A percentile compares a stretch with the other conserved stretches of the same genome.
Conservation (phyloP, 1,140 invertebrate species). For the Drosophila asahinai region DNA sequence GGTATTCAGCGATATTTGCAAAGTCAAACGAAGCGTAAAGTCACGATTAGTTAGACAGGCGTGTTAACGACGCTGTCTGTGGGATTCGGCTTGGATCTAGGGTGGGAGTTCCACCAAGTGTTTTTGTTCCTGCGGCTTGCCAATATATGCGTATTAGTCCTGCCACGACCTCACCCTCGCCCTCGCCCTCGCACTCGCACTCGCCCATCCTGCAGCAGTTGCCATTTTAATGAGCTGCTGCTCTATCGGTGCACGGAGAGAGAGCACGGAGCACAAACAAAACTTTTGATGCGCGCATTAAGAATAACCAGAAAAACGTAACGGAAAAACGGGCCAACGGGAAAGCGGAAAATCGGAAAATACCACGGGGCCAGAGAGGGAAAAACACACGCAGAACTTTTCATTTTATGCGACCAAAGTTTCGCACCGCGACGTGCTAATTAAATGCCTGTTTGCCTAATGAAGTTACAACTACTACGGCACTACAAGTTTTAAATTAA, state of each 20-base stretch:
- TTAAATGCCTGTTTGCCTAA: constrained; percentile 83
- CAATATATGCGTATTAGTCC: constrained; percentile 57
- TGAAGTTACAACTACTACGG: constrained; percentile 64
- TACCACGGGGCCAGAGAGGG: constrained; percentile 2
- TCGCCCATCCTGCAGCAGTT: constrained; percentile 46
- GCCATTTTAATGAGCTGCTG: constrained; percentile 76
- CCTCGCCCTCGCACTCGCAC: too few relatives aligned
- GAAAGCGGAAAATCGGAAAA: constrained; percentile 35
- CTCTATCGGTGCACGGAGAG: constrained; percentile 46
- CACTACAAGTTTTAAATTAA: constrained; percentile 74
- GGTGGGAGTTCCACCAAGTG: background rate
- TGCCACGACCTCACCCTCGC: constrained; percentile 17
- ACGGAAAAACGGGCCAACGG: constrained; percentile 20
- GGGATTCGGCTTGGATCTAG: constrained; percentile 10
- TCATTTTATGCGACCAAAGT: constrained; percentile 71
- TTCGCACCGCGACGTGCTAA: constrained; percentile 75
- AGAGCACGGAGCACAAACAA: constrained; percentile 53
- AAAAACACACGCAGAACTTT: constrained; percentile 51
- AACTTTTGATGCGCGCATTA: constrained; percentile 74
- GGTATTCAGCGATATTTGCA: constrained; percentile 78
- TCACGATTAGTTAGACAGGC: constrained; percentile 85
- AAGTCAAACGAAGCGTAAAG: constrained; percentile 85
- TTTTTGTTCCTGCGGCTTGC: constrained; percentile 51
- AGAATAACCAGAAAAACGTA: constrained; percentile 54
- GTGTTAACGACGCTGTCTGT: constrained; percentile 72